Evolutionary conservation across 2,113 vertebrate species (phyloP), one percentile per base, ranked within the genome.

Genomic region (Raja brachyura): DNA sequence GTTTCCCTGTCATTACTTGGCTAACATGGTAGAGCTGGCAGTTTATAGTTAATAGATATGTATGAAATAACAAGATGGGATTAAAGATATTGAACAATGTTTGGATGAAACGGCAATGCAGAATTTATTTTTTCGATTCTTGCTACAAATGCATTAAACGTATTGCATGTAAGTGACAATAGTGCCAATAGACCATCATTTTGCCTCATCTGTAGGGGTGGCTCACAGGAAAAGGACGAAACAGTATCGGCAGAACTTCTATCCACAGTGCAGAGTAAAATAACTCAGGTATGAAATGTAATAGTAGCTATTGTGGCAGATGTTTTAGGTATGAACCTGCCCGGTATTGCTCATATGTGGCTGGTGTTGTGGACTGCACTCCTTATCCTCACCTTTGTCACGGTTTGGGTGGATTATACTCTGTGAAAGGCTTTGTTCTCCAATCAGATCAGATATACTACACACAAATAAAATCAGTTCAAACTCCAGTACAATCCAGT

Each of bases 231-330:
- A 96, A 99, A 98, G 95, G 98, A 99, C 93, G 98, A 97, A 93
- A 97, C 97, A 93, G 98, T 98, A 95, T 97, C 98, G 39, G 98
- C 98, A 39, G 97, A 98, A 76, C 98, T 99, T 73, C 97, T 99
- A 14, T 99, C 99, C 14, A 98, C 98, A 0, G 98, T 99, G 94
- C 99, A 99, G 96, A 97, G 97, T 95, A 99, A 99, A 97, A 99
- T 99, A 96, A 99, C 99, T 98, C 98, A 99, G 99, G 99, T 99
- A 96, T 93, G n/a, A 73, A 86, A 2, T 39, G 11, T 66, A 85
- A 85, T 28, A 14, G 63, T 66, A 66, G 4, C 8, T 14, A 66
- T 66, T 66, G 63, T 48, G 39, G 39, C 39, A 83, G 8, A 48
- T 48, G 39, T 48, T 83, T 22, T 83, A 54, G 79, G 48, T 8